Evolutionary conservation across 2,797 vertebrate genomes (phyloP).

Genomic region (Cetoscarus ocellatus): DNA sequence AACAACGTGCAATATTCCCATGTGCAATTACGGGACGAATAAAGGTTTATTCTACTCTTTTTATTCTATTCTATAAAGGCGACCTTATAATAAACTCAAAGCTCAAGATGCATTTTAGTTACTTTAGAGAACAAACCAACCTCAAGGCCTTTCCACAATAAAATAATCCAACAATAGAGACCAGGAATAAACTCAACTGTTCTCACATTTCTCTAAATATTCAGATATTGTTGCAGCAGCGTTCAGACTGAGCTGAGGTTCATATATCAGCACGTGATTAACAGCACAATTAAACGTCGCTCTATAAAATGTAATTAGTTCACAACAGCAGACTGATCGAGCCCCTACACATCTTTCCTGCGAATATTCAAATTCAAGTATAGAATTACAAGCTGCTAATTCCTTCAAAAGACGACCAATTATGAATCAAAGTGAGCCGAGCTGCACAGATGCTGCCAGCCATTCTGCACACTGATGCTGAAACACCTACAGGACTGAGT

Average conservation of each 20-base stretch:
- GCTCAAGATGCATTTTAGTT: no score
- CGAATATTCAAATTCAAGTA: slow-evolving; percentile 64
- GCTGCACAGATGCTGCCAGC: slow-evolving; percentile 61
- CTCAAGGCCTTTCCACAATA: no score
- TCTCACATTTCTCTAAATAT: not conserved
- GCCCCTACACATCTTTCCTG: slow-evolving; percentile 38
- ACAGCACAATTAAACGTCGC: slow-evolving; percentile 21
- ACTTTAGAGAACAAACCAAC: no score
- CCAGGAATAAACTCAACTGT: not conserved
- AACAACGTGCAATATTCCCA: no score
- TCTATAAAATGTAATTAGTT: slow-evolving; percentile 52
- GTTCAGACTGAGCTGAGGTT: slow-evolving; percentile 1
- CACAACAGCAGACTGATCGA: slow-evolving; percentile 15
- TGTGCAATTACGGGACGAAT: no score
- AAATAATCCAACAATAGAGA: no score
- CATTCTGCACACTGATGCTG: slow-evolving; percentile 39
- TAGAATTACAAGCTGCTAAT: slow-evolving; percentile 73
- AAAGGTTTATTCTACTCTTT: no score
- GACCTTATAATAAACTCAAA: no score
- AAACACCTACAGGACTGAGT: slow-evolving; percentile 50
- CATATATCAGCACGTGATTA: slow-evolving; percentile 19
- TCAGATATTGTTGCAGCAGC: not conserved
- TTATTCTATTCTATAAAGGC: no score
- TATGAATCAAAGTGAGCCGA: slow-evolving; percentile 72
- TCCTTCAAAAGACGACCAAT: slow-evolving; percentile 71